These are phyloP conservation scores for Pseudoatta argentina DNA, from an alignment of 1,140 invertebrate species.

Conservation along the genomic window DNA sequence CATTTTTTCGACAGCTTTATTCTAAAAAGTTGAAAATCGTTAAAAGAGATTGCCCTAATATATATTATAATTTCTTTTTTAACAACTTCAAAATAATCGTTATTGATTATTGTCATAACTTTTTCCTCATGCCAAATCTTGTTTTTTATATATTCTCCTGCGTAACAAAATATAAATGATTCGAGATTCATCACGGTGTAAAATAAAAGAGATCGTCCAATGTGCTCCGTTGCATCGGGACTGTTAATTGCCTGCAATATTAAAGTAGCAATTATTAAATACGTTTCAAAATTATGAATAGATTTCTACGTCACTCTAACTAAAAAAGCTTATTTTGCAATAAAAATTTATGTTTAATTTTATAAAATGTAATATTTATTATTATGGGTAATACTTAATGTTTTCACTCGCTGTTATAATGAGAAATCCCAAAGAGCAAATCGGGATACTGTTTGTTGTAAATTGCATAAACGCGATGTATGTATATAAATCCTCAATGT, in stretches of 20 bases:
- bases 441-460: slow-evolving; percentile 50
- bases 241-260: slow-evolving; percentile 48
- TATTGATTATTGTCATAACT: neutral
- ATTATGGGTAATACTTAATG: neutral
- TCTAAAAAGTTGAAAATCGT: slow-evolving; percentile 30
- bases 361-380: slow-evolving; percentile 5
- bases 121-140: slow-evolving; percentile 20
- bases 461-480: slow-evolving; percentile 64
- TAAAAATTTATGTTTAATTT: neutral
- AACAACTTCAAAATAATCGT: neutral
- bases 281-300: neutral
- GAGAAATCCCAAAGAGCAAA: slow-evolving; percentile 59
- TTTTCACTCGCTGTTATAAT: slow-evolving; percentile 62
- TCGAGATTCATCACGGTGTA: slow-evolving; percentile 60
- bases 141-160: slow-evolving; percentile 65
- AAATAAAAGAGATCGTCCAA: slow-evolving; percentile 50
- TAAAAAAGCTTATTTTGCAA: slow-evolving; percentile 6
- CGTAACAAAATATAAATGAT: slow-evolving; percentile 67
- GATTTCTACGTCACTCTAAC: neutral
- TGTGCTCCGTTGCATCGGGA: neutral
- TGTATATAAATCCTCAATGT: slow-evolving; percentile 61
- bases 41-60: neutral
- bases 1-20: neutral
- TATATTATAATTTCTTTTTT: neutral
- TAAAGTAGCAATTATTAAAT: slow-evolving; percentile 1